A percentile compares a stretch with the other conserved stretches of the same genome.
phyloP scores from a whole-genome alignment of 2,888 invertebrate genomes.

The Bibio marci region DNA sequence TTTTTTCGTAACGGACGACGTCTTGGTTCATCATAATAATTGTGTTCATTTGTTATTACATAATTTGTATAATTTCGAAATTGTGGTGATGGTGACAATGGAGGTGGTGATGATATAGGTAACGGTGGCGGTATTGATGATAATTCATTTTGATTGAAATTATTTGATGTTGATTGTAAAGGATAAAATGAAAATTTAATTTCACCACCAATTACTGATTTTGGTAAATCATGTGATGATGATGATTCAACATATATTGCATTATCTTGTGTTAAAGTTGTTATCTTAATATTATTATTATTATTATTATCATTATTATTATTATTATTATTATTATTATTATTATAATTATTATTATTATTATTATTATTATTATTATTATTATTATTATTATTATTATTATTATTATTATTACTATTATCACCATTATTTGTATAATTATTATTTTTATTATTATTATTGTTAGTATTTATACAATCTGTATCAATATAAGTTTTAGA shows the following conservation, averaged over 20 bases:
- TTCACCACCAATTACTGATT: too few species aligned
- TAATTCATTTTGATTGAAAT: neutral
- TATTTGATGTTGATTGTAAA: neutral
- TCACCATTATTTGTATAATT: neutral
- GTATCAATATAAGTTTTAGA: slow-evolving; percentile 26
- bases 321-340: too few species aligned
- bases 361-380: too few species aligned
- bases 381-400: too few species aligned
- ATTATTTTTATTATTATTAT: slow-evolving; percentile 12
- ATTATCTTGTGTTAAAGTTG: slow-evolving; percentile 3
- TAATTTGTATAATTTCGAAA: too few species aligned
- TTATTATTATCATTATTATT: too few species aligned
- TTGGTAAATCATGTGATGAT: neutral
- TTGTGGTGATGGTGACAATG: too few species aligned
- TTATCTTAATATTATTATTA: too few species aligned
- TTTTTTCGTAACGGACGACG: neutral
- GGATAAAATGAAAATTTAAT: slow-evolving; percentile 2
- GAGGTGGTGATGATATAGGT: too few species aligned
- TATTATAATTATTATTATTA: too few species aligned
- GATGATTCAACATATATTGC: neutral
- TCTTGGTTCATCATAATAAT: neutral
- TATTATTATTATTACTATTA: too few species aligned
- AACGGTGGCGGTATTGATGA: neutral
- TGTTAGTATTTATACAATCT: slow-evolving; percentile 17
- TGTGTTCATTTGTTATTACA: neutral